Conservation (phyloP, 2,797 vertebrate species). For the Amblyopsis hoosieri region DNA sequence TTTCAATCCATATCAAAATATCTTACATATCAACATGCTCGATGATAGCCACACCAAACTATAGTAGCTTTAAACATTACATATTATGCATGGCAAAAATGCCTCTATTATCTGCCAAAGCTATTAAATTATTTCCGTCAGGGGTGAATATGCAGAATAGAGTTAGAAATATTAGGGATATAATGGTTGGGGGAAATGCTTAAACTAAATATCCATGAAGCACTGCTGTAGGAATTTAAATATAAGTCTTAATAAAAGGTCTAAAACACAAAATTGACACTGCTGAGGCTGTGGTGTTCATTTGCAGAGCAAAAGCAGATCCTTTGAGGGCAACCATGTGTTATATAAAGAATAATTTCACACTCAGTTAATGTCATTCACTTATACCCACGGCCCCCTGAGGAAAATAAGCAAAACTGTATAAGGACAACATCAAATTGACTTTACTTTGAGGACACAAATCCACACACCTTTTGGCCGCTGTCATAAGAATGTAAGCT, state of each 20-base stretch:
- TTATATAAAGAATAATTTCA: neutral
- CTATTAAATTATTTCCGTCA: neutral
- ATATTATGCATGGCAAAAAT: neutral
- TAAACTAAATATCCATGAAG: too few species aligned
- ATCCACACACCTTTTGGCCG: too few species aligned
- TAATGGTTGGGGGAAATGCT: too few species aligned
- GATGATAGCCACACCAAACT: neutral
- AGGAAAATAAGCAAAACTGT: neutral
- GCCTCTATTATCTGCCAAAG: neutral
- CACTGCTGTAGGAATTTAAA: too few species aligned
- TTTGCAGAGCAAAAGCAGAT: neutral
- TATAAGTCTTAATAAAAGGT: too few species aligned
- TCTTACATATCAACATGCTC: neutral
- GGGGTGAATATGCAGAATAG: too few species aligned
- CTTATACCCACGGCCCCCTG: neutral
- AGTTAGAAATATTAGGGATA: too few species aligned
- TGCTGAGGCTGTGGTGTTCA: neutral
- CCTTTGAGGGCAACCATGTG: slow-evolving; percentile 1
- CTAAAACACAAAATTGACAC: neutral
- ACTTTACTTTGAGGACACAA: too few species aligned
- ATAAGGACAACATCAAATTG: too few species aligned
- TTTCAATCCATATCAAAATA: neutral
- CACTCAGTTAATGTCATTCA: neutral
- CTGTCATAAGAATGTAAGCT: too few species aligned
- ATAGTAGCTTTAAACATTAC: neutral